Evolutionary conservation across 2,113 vertebrate genomes (phyloP).

Genomic region (Silurus meridionalis): DNA sequence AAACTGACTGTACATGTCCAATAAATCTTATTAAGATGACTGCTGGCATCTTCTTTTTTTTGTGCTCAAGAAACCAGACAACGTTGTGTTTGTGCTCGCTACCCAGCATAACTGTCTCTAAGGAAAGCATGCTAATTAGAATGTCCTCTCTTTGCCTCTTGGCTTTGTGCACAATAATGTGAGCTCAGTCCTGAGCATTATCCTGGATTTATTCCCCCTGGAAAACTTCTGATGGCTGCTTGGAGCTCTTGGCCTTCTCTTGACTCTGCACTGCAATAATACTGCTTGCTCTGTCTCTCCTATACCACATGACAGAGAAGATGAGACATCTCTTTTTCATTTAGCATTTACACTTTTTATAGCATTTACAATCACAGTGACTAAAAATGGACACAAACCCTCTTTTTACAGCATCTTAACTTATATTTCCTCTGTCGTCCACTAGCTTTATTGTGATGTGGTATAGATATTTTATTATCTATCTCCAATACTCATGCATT

Average conservation of each 20-base stretch:
- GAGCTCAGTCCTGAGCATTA: slow-evolving; percentile 6
- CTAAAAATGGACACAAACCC: neutral
- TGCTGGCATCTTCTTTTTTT: slow-evolving; percentile 22
- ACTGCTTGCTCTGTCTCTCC: neutral
- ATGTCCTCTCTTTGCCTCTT: slow-evolving; percentile 11
- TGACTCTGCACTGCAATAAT: neutral
- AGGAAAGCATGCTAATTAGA: neutral
- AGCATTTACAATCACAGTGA: neutral
- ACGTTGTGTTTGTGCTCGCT: slow-evolving; percentile 47
- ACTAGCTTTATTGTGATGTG: neutral
- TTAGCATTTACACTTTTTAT: neutral
- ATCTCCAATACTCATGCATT: neutral
- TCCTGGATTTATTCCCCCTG: slow-evolving; percentile 21
- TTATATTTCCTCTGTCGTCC: neutral
- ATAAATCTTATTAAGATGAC: slow-evolving; percentile 52
- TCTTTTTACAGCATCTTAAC: neutral
- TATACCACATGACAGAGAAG: neutral
- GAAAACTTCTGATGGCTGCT: slow-evolving; percentile 16
- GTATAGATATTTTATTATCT: neutral
- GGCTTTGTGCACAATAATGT: slow-evolving; percentile 4
- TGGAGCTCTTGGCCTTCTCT: slow-evolving; percentile 25
- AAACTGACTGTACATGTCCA: slow-evolving; percentile 32
- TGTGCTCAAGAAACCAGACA: slow-evolving; percentile 21
- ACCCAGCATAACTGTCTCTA: neutral
- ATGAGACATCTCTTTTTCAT: neutral